Evolutionary conservation across 2,888 invertebrate species (phyloP).

Genomic region (Drosophila seclusa): DNA sequence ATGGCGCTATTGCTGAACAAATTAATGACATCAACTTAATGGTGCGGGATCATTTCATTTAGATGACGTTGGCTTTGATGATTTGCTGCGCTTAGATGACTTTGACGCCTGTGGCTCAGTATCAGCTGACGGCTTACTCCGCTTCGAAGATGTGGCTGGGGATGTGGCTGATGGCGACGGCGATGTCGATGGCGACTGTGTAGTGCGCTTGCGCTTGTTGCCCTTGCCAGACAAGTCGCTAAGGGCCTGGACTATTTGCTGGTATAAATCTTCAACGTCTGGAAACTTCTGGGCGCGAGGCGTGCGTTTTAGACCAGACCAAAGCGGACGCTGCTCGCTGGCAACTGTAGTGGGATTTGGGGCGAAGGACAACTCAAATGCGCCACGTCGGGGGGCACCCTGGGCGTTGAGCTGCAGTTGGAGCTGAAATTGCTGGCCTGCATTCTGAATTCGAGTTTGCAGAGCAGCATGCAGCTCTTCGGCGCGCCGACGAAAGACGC

Average conservation of each 20-base stretch:
- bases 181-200: conserved; percentile 18
- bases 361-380: conserved; percentile 81
- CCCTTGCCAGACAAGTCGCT: background rate
- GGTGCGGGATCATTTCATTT: background rate
- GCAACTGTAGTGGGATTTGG: conserved; percentile 44
- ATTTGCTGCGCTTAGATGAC: conserved; percentile 37
- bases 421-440: conserved; percentile 62
- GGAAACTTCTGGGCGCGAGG: conserved; percentile 84
- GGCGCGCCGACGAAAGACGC: conserved; percentile 83
- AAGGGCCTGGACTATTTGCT: conserved; percentile 27
- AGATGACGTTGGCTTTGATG: background rate
- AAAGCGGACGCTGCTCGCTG: conserved; percentile 63
- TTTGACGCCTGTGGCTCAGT: background rate
- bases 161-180: conserved; percentile 6
- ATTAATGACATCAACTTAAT: background rate
- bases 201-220: conserved; percentile 29
- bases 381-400: conserved; percentile 80
- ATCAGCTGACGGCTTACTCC: background rate
- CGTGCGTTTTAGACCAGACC: conserved; percentile 83
- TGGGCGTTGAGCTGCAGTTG: conserved; percentile 78
- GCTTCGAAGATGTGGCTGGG: conserved; percentile 22
- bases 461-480: conserved; percentile 77
- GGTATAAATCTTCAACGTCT: conserved; percentile 46
- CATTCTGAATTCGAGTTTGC: conserved; percentile 53
- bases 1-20: conserved; percentile 42